A percentile compares a stretch with the other conserved stretches of the same genome.
phyloP scores from a whole-genome alignment of 2,797 vertebrate genomes.

The Sebastes wilsoni region DNA sequence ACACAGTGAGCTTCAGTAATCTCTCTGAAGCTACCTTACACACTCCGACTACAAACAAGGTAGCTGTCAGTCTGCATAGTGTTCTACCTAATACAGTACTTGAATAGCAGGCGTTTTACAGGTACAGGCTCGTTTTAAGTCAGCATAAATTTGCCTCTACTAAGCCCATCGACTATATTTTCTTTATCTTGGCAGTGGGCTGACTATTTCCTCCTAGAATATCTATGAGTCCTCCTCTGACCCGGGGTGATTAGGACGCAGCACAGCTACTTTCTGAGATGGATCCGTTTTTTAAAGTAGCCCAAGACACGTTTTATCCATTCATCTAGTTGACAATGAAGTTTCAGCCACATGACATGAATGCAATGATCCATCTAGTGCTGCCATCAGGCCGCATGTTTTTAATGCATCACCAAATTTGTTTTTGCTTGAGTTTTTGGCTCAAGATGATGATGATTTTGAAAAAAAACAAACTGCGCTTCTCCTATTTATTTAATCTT shows the following conservation, averaged over 20 bases:
- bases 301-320: not conserved
- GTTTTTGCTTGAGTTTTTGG: not conserved
- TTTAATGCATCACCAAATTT: not conserved
- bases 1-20: slow-evolving; percentile 80
- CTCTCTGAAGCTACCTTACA: slow-evolving; percentile 76
- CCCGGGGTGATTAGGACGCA: slow-evolving; percentile 1
- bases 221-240: slow-evolving; percentile 32
- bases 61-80: slow-evolving; percentile 66
- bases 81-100: slow-evolving; percentile 47
- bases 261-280: not conserved
- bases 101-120: slow-evolving; percentile 55
- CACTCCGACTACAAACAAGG: slow-evolving; percentile 73
- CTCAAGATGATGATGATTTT: not conserved
- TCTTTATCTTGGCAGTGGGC: slow-evolving; percentile 29
- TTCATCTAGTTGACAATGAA: slow-evolving; percentile 13
- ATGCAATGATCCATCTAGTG: not conserved
- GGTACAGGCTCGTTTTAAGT: slow-evolving; percentile 38
- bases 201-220: slow-evolving; percentile 25
- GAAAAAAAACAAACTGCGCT: too few relatives aligned
- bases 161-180: slow-evolving; percentile 26
- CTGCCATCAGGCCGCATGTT: not conserved
- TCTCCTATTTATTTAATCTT: not conserved
- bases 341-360: slow-evolving; percentile 4
- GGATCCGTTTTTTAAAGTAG: slow-evolving; percentile 16
- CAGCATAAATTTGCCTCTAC: slow-evolving; percentile 45